These are phyloP conservation scores for Syngnathus scovelli DNA, from an alignment of 2,113 vertebrate species.

Conservation along the genomic window DNA sequence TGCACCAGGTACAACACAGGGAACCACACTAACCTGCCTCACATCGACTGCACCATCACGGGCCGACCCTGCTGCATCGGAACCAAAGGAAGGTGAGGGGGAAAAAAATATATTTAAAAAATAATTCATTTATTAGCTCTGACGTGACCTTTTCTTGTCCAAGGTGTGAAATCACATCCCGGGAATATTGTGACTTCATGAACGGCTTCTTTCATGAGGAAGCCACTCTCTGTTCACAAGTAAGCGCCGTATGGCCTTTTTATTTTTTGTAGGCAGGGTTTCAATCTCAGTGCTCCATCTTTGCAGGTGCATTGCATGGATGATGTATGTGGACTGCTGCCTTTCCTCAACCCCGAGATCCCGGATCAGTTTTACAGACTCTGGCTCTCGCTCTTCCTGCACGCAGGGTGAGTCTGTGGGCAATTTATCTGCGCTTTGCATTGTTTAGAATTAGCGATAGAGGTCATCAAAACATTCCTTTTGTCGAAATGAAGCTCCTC, in stretches of 20 bases:
- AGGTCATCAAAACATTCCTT: too few relatives aligned
- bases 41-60: conserved; percentile 94
- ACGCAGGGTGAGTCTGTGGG: conserved; percentile 80
- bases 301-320: conserved; percentile 96
- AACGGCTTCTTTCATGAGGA: conserved; percentile 95
- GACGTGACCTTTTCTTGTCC: conserved; percentile 2
- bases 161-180: conserved; percentile 98
- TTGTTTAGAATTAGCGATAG: too few relatives aligned
- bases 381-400: conserved; percentile 96
- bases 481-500: not conserved
- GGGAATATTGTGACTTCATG: conserved; percentile 98
- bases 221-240: conserved; percentile 96
- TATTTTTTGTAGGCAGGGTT: not conserved
- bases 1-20: conserved; percentile 93
- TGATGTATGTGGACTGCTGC: conserved; percentile 93
- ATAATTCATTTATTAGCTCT: not conserved
- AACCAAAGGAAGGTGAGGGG: conserved; percentile 91
- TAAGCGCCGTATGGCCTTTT: conserved; percentile 44
- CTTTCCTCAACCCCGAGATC: conserved; percentile 94
- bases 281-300: not conserved
- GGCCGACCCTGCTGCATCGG: conserved; percentile 96
- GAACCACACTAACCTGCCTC: conserved; percentile 93
- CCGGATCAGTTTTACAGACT: conserved; percentile 99
- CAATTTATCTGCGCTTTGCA: not conserved
- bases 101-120: too few relatives aligned